Evolutionary conservation across 2,888 invertebrate genomes (phyloP).

Genomic region (Stramonita haemastoma): DNA sequence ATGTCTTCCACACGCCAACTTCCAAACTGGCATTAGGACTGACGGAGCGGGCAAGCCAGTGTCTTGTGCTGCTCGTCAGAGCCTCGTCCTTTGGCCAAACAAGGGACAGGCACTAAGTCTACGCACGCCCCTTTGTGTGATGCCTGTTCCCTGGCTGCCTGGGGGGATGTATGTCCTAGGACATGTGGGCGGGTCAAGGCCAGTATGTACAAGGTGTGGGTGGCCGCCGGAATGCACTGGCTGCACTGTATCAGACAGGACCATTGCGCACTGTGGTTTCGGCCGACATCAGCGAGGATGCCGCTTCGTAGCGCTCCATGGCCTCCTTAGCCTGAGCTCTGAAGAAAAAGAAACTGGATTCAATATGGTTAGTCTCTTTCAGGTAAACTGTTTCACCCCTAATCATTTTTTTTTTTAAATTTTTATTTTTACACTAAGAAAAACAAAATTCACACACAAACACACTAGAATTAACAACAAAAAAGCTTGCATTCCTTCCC

Average conservation of each 20-base stretch:
- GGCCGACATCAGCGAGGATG: slow-evolving; percentile 43
- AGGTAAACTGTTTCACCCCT: background rate
- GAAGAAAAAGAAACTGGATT: slow-evolving; percentile 44
- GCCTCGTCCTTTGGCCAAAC: slow-evolving; percentile 7
- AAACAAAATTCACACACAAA: background rate
- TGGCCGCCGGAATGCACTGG: background rate
- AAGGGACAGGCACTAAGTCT: slow-evolving; percentile 34
- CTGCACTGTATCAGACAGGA: slow-evolving; percentile 60
- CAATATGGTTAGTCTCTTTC: background rate
- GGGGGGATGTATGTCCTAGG: background rate
- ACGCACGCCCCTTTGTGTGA: slow-evolving; percentile 18
- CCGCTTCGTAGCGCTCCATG: slow-evolving; percentile 59
- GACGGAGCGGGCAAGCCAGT: background rate
- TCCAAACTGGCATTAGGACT: background rate
- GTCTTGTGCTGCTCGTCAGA: background rate
- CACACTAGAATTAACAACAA: background rate
- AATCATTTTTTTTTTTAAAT: background rate
- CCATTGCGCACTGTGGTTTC: slow-evolving; percentile 61
- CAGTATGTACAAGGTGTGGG: slow-evolving; percentile 28
- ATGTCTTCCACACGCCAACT: background rate
- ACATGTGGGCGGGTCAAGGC: slow-evolving; percentile 5
- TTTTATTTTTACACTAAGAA: background rate
- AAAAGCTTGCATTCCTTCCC: no score
- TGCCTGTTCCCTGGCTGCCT: slow-evolving; percentile 21
- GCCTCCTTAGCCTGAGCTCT: slow-evolving; percentile 68